Evolutionary conservation across 1,140 invertebrate genomes (phyloP).

Genomic region (Drosophila pectinifera): DNA sequence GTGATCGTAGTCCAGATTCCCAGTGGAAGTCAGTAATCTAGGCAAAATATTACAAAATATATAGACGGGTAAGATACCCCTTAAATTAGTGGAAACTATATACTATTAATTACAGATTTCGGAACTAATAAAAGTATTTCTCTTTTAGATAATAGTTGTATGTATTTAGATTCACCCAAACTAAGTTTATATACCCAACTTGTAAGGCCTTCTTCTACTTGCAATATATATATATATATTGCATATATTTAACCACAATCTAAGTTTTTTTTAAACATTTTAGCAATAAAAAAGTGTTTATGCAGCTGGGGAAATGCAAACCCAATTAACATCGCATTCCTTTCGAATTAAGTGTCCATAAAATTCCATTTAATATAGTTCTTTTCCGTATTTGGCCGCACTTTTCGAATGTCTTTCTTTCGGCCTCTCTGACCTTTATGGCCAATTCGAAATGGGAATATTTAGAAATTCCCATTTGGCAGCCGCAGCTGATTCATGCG

Average conservation of each 20-base stretch:
- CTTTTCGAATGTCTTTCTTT: slow-evolving; percentile 2
- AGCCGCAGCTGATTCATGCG: slow-evolving; percentile 32
- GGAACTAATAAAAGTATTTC: no score
- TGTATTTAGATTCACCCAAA: no score
- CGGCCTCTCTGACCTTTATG: slow-evolving; percentile 20
- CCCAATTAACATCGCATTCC: slow-evolving; percentile 1
- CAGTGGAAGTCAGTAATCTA: background rate
- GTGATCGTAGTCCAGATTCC: background rate
- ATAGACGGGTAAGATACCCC: background rate
- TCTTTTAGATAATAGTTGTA: no score
- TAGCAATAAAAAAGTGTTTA: background rate
- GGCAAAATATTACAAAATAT: background rate
- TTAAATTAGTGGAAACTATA: background rate
- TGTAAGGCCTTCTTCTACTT: background rate
- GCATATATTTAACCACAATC: background rate
- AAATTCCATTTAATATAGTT: slow-evolving; percentile 3
- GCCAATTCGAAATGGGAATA: slow-evolving; percentile 12
- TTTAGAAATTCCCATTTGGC: slow-evolving; percentile 45
- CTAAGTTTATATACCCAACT: background rate
- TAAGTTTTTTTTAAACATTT: background rate
- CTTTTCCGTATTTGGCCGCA: slow-evolving; percentile 2
- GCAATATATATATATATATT: no score
- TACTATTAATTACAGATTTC: no score
- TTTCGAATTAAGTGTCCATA: background rate
- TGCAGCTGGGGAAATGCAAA: background rate